A percentile compares a stretch with the other conserved stretches of the same genome.
Conservation (phyloP, 2,113 vertebrate genomes). For the Hippocampus abdominalis region DNA sequence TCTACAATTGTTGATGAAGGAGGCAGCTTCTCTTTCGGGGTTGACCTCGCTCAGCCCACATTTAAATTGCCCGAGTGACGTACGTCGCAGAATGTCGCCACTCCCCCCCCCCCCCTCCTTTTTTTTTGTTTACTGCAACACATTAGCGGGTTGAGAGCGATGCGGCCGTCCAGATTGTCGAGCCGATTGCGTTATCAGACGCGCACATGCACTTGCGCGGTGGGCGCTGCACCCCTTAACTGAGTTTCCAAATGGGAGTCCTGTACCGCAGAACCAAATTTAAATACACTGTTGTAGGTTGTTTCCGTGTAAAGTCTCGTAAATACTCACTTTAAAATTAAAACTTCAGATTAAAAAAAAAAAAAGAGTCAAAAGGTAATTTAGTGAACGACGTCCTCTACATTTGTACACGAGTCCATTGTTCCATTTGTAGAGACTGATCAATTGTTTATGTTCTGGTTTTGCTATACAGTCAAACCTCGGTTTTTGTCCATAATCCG, state of each 20-base stretch:
- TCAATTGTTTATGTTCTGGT: no score
- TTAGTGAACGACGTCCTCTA: no score
- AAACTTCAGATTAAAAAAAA: no score
- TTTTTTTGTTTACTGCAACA: background rate
- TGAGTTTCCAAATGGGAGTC: conserved; percentile 23
- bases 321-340: no score
- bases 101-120: conserved; percentile 16
- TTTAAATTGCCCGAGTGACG: conserved; percentile 13
- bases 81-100: background rate
- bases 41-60: background rate
- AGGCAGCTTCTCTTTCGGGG: background rate
- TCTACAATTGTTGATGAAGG: conserved; percentile 18
- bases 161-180: conserved; percentile 12
- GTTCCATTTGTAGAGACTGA: no score
- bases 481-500: no score
- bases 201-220: conserved; percentile 38
- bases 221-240: conserved; percentile 24
- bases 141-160: background rate
- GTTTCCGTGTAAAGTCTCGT: background rate
- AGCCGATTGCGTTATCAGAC: conserved; percentile 72
- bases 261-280: background rate
- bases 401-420: no score
- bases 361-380: no score
- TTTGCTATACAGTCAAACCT: no score
- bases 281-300: background rate